phyloP scores from a whole-genome alignment of 2,797 vertebrate species.

The Enteromius mattozi region DNA sequence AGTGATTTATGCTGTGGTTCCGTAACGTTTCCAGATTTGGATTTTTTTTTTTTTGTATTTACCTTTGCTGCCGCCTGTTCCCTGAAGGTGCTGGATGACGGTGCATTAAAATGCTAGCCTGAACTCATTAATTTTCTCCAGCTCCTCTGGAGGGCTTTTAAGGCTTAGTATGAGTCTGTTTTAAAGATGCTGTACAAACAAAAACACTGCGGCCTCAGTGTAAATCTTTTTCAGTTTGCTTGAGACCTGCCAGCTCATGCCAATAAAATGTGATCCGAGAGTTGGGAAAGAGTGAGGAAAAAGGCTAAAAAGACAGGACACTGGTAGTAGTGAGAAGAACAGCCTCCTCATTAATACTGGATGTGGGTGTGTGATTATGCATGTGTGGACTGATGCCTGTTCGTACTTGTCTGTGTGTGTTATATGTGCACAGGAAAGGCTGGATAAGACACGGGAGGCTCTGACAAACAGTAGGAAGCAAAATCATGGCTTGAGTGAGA shows the following conservation, averaged over 20 bases:
- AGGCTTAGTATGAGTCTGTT: slow-evolving; percentile 64
- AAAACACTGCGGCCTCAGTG: slow-evolving; percentile 66
- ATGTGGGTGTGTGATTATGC: slow-evolving; percentile 30
- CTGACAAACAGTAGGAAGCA: slow-evolving; percentile 79
- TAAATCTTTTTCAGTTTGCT: slow-evolving; percentile 69
- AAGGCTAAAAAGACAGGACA: slow-evolving; percentile 22
- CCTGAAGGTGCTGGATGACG: slow-evolving; percentile 66
- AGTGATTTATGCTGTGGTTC: slow-evolving; percentile 66
- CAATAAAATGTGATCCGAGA: slow-evolving; percentile 54
- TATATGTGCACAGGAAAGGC: slow-evolving; percentile 72
- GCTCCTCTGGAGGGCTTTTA: slow-evolving; percentile 71
- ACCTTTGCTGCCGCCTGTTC: slow-evolving; percentile 66
- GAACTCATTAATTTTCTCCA: slow-evolving; percentile 71
- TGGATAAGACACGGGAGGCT: slow-evolving; percentile 74
- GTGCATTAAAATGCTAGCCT: slow-evolving; percentile 69
- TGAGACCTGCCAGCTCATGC: slow-evolving; percentile 58
- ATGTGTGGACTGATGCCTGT: slow-evolving; percentile 40
- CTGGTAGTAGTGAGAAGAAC: slow-evolving; percentile 47
- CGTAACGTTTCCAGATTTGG: slow-evolving; percentile 62
- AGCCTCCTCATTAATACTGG: slow-evolving; percentile 13
- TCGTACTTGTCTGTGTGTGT: slow-evolving; percentile 21
- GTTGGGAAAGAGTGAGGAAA: slow-evolving; percentile 13
- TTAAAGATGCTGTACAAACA: slow-evolving; percentile 74
- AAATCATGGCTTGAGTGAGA: slow-evolving; percentile 73
- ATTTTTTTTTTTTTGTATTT: slow-evolving; percentile 62